A percentile compares a stretch with the other conserved stretches of the same genome.
These are phyloP conservation scores for Acromyrmex echinatior DNA, from an alignment of 1,140 invertebrate species.

Conservation along the genomic window DNA sequence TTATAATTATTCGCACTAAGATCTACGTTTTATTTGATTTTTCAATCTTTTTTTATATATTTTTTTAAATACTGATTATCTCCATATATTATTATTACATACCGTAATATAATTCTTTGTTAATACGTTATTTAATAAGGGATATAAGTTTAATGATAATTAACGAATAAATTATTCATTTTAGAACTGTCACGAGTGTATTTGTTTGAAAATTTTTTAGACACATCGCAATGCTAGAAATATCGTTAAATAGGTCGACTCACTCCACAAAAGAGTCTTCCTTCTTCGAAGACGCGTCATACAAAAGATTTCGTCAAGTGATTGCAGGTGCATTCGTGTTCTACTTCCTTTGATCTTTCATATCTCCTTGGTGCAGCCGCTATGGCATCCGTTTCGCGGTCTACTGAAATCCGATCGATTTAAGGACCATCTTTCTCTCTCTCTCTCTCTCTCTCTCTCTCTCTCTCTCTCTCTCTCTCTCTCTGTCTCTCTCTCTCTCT, in stretches of 20 bases:
- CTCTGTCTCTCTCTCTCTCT: not conserved
- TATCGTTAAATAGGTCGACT: slow-evolving; percentile 23
- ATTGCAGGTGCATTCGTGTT: slow-evolving; percentile 53
- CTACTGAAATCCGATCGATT: slow-evolving; percentile 51
- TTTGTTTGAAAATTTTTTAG: not conserved
- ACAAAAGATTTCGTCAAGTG: slow-evolving; percentile 26
- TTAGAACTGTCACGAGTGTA: not conserved
- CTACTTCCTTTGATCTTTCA: slow-evolving; percentile 48
- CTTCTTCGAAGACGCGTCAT: not conserved
- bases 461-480: not conserved
- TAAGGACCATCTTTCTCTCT: slow-evolving; percentile 32
- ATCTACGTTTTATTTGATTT: not conserved
- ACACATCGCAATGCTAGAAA: not conserved
- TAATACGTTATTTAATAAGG: not conserved
- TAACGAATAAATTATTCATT: not conserved
- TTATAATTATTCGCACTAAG: not conserved
- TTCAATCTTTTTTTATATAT: not conserved
- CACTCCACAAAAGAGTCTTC: slow-evolving; percentile 6
- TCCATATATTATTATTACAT: not conserved
- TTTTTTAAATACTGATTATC: not conserved
- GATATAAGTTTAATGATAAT: not conserved
- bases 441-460: not conserved
- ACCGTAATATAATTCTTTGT: not conserved
- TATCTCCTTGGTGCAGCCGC: slow-evolving; percentile 35
- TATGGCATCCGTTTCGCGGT: slow-evolving; percentile 40